Percentiles rank a stretch among this genome's conserved stretches.
Conservation (phyloP, 2,888 invertebrate species). For the Orthosia incerta region DNA sequence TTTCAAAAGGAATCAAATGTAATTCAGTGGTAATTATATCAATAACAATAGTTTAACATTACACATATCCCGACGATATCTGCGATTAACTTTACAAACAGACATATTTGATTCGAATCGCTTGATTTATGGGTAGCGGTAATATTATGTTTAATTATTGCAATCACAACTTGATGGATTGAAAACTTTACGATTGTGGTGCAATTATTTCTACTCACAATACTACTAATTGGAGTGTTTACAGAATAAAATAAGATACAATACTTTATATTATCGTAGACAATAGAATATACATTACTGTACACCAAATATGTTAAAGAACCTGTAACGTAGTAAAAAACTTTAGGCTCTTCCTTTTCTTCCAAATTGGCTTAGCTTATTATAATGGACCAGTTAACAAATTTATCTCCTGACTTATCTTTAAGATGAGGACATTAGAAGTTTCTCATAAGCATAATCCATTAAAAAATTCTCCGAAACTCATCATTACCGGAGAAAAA, state of each 20-base stretch:
- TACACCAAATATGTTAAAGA: no score
- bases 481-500: conserved; percentile 17
- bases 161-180: conserved; percentile 39
- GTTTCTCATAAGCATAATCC: conserved; percentile 2
- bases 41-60: conserved; percentile 53
- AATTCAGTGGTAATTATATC: conserved; percentile 50
- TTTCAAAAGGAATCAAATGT: conserved; percentile 33
- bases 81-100: conserved; percentile 24
- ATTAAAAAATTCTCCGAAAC: conserved; percentile 34
- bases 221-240: no score
- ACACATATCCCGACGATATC: conserved; percentile 48
- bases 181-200: conserved; percentile 9
- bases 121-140: conserved; percentile 44
- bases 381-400: neutral
- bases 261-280: no score
- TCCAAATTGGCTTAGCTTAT: neutral
- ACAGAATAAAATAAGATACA: no score
- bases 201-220: neutral
- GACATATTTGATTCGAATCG: conserved; percentile 25
- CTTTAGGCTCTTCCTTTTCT: no score
- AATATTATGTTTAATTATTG: conserved; percentile 26
- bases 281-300: no score
- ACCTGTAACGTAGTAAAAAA: no score
- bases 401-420: conserved; percentile 1
- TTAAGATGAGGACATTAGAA: conserved; percentile 21